Evolutionary conservation across 1,140 invertebrate species (phyloP), one percentile per base, ranked within the genome.

Genomic region (Calliphora vicina): DNA sequence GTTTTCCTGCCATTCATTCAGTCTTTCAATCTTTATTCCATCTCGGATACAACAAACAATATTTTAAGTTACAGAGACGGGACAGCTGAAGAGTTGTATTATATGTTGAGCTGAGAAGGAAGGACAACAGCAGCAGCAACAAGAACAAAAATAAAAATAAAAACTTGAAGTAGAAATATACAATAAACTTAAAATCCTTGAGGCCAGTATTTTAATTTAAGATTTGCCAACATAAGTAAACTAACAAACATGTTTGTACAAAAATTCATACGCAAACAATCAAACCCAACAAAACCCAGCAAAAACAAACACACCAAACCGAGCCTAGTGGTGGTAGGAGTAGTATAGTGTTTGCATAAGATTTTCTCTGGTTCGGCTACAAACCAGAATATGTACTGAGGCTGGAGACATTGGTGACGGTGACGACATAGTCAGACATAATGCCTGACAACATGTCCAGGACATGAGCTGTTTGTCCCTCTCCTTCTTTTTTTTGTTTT

Each of bases 201-300:
- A 78, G 74, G 74, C 74, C 74, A 78, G 73, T 78, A 78, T 78
- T 78, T 78, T 78, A 78, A 78, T 78, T 78, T 78, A 78, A 78
- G 35, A 78, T 78, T 78, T 78, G 74, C 74, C 74, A 78, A 45
- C 35, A 78, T 43, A 23, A 35, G 35, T 35, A 35, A 45, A 78
- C 35, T 43, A 78, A 43, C 74, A 78, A 76, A 78, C 74, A 78
- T 78, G 74, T 78, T 78, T 78, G 74, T 78, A 43, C 74, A 78
- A 78, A 78, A 78, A 78, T 78, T 78, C 74, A 78, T 43, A 78
- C n/a, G 35, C 74, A 78, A 78, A 78, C 74, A 78, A 78, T 67
- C 61, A 67, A 45, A 25, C 10, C n/a, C 73, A 78, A 45, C 23
- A 43, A 78, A 8, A 76, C 17, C 15, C 73, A 76, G n/a, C 74